phyloP scores from a whole-genome alignment of 1,140 invertebrate species.

The Elysia chlorotica region DNA sequence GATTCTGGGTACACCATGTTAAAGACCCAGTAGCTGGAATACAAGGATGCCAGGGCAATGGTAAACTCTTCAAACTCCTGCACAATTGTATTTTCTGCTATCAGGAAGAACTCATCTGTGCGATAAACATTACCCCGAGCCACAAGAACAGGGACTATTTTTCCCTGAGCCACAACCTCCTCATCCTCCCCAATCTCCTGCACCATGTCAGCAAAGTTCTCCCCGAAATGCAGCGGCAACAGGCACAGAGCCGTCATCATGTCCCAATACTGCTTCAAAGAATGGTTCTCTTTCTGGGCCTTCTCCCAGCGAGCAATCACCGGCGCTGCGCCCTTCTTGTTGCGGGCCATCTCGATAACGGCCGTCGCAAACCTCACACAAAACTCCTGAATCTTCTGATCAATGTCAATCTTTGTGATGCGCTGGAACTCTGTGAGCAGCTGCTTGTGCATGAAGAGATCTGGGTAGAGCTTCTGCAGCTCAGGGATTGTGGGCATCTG shows the following conservation, averaged over 20 bases:
- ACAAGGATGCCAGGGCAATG: slow-evolving; percentile 52
- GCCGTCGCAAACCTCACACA: slow-evolving; percentile 50
- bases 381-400: slow-evolving; percentile 54
- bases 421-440: slow-evolving; percentile 53
- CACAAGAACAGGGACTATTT: slow-evolving; percentile 53
- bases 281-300: slow-evolving; percentile 49
- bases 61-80: slow-evolving; percentile 59
- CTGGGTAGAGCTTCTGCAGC: slow-evolving; percentile 49
- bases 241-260: slow-evolving; percentile 56
- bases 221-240: slow-evolving; percentile 47
- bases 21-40: slow-evolving; percentile 57
- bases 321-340: slow-evolving; percentile 39
- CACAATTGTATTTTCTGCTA: slow-evolving; percentile 54
- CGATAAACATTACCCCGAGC: slow-evolving; percentile 51
- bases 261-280: slow-evolving; percentile 55
- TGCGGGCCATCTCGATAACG: slow-evolving; percentile 43
- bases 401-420: slow-evolving; percentile 52
- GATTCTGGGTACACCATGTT: slow-evolving; percentile 57
- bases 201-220: slow-evolving; percentile 55
- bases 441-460: slow-evolving; percentile 49
- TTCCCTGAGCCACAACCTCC: slow-evolving; percentile 49
- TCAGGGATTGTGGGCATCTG: slow-evolving; percentile 49
- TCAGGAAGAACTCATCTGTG: slow-evolving; percentile 55
- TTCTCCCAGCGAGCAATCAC: slow-evolving; percentile 45
- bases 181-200: slow-evolving; percentile 52